Evolutionary conservation across 2,888 invertebrate genomes (phyloP).

Genomic region (Hydrotaea cyrtoneurina): DNA sequence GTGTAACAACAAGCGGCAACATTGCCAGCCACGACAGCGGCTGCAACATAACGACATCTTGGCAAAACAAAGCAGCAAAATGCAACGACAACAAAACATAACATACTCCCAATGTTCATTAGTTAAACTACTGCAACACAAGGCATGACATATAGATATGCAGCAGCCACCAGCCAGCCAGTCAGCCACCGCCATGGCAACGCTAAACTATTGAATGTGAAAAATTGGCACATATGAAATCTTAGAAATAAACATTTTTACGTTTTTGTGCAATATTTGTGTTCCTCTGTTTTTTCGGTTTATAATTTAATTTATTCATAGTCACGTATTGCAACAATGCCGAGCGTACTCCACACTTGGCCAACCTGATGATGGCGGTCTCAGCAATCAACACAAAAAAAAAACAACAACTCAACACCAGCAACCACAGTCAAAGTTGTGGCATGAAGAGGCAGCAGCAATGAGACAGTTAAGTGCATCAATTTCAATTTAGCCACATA

Average conservation of each 20-base stretch:
- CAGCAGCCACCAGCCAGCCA: not conserved
- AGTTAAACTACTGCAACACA: slow-evolving; percentile 61
- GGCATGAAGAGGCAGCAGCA: slow-evolving; percentile 9
- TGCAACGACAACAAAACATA: slow-evolving; percentile 20
- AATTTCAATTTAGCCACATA: slow-evolving; percentile 52
- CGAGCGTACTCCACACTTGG: slow-evolving; percentile 26
- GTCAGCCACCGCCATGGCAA: slow-evolving; percentile 8
- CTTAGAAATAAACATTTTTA: slow-evolving; percentile 21
- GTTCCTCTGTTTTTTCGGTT: slow-evolving; percentile 44
- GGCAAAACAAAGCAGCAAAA: not conserved
- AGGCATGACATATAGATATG: slow-evolving; percentile 53
- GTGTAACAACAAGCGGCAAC: not conserved
- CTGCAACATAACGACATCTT: slow-evolving; percentile 5
- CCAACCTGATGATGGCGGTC: slow-evolving; percentile 12
- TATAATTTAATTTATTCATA: slow-evolving; percentile 70
- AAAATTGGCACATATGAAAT: slow-evolving; percentile 65
- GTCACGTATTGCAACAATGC: slow-evolving; percentile 67
- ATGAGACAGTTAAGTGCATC: slow-evolving; percentile 62
- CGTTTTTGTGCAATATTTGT: slow-evolving; percentile 56
- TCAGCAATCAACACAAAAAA: no score
- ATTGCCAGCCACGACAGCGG: not conserved
- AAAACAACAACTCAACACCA: not conserved
- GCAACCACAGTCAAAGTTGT: not conserved
- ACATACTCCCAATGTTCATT: slow-evolving; percentile 67
- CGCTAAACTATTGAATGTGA: slow-evolving; percentile 57